Base-by-base conservation (phyloP, 2,888 invertebrate species). In the Nemoura dubitans region DNA sequence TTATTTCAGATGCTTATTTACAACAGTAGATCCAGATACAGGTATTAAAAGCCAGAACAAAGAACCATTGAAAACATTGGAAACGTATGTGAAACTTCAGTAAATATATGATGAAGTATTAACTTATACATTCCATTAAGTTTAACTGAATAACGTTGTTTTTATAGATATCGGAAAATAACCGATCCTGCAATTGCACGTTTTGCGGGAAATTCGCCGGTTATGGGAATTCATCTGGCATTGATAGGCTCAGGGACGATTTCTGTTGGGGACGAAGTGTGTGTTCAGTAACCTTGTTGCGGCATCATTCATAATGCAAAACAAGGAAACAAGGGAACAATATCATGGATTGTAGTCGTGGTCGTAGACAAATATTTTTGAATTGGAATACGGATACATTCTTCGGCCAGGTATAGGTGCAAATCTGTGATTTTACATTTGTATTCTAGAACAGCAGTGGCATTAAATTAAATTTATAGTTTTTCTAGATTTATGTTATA, bases 41-140 rank as follows among this genome's bases (percentile, higher is more conserved):
- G 92, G 91, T 5, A 88, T 89, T 5, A 91, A 89, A 86, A 90
- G 90, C 85, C 88, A 89, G 21, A 88, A 90, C n/a, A 89, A 89
- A 81, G 91, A 92, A 87, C 92, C 92, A 2, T 89, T 92, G 16
- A 89, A 89, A 82, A 91, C 91, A 26, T 89, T 92, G 3, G 91
- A 90, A 89, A 90, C 88, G 91, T 92, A 86, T 83, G 87, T 82
- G 5, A 26, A 7, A 21, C 6, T 78, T 26, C 28, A 78, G 28
- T 27, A 21, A 14, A 78, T 27, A n/a, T n/a, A n/a, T 26, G n/a
- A 5, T 78, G 27, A 26, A 10, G n/a, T 78, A 28, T 78, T 78
- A 3, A 3, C 5, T 78, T 26, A 21, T 7, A 1, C 59, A 21
- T 59, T 59, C 21, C 10, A 59, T 59, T 59, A 21, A 59, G 10